Conservation (phyloP, 2,113 vertebrate genomes). For the Chloebia gouldiae region DNA sequence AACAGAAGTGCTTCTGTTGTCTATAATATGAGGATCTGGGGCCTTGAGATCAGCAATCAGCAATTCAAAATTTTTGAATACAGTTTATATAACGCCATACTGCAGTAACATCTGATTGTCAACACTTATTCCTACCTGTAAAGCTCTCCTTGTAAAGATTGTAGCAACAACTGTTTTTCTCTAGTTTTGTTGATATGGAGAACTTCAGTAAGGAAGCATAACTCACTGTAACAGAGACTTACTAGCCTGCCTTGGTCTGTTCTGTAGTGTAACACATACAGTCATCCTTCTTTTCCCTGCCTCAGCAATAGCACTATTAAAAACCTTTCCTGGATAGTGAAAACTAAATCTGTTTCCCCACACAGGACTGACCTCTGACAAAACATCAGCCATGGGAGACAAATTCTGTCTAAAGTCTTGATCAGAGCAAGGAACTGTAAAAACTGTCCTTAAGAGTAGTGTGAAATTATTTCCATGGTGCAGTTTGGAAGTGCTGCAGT, state of each 20-base stretch:
- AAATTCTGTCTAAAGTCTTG: neutral
- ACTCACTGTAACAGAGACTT: rapidly evolving
- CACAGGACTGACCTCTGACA: neutral
- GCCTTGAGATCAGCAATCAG: neutral
- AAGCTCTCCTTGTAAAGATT: neutral
- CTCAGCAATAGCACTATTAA: neutral
- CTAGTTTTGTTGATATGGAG: rapidly evolving
- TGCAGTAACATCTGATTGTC: neutral
- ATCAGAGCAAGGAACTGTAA: neutral
- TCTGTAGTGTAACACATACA: neutral
- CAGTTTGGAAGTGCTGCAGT: neutral
- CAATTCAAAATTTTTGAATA: neutral
- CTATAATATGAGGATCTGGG: neutral
- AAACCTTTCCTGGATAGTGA: neutral
- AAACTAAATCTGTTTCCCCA: neutral
- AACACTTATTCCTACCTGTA: neutral
- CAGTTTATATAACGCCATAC: neutral
- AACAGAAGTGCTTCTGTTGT: neutral
- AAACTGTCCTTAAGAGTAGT: neutral
- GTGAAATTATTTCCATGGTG: rapidly evolving
- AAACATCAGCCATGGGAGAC: rapidly evolving
- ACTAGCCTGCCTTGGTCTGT: neutral
- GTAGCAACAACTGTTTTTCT: neutral
- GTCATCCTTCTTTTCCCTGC: neutral
- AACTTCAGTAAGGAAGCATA: neutral